Conservation (phyloP, 2,113 vertebrate species). For the Manacus vitellinus region DNA sequence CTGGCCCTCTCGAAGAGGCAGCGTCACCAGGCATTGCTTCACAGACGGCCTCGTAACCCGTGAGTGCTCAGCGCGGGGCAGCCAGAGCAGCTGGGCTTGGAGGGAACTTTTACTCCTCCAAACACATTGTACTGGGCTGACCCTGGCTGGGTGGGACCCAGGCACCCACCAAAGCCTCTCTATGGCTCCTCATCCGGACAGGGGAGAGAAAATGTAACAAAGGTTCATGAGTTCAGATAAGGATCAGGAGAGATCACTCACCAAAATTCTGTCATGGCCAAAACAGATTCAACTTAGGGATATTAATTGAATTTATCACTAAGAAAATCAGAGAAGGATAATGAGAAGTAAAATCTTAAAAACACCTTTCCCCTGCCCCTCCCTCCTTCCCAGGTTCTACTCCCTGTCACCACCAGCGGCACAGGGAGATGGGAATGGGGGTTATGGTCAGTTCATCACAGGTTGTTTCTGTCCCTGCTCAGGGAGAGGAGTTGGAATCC, state of each 20-base stretch:
- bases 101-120: neutral
- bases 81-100: neutral
- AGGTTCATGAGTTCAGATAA: neutral
- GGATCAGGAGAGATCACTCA: neutral
- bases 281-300: neutral
- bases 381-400: neutral
- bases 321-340: neutral
- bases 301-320: neutral
- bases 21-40: neutral
- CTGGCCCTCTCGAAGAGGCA: neutral
- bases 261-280: neutral
- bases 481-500: neutral
- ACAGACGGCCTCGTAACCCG: neutral
- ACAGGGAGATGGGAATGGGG: neutral
- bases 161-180: neutral
- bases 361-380: neutral
- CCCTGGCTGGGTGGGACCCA: neutral
- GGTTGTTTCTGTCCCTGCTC: neutral
- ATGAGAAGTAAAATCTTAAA: neutral
- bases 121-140: neutral
- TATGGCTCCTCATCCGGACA: neutral
- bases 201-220: neutral
- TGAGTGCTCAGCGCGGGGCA: neutral
- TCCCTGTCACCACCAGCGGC: neutral
- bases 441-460: neutral